These are phyloP conservation scores for Pangasius krempfi DNA, from an alignment of 2,797 vertebrate genomes.

Conservation along the genomic window DNA sequence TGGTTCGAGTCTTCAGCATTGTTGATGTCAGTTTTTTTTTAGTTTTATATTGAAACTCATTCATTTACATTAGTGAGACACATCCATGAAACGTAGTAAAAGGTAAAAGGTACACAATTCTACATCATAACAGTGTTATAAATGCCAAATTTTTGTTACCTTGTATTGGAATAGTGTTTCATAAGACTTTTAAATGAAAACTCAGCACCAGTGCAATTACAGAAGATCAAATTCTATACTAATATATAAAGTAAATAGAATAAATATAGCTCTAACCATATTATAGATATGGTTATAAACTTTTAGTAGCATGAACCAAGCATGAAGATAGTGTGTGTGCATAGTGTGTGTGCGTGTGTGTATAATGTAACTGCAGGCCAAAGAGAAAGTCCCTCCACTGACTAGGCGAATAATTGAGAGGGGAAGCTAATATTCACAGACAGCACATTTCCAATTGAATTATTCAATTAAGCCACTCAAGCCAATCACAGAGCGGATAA, in stretches of 20 bases:
- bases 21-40: too few species aligned
- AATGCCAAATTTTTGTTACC: too few species aligned
- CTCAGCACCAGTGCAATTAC: too few species aligned
- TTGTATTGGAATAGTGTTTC: too few species aligned
- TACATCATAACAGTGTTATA: too few species aligned
- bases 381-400: constrained; percentile 53
- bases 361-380: constrained; percentile 46
- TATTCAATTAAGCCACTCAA: constrained; percentile 67
- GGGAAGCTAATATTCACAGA: constrained; percentile 62
- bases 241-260: neutral
- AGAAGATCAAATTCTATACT: neutral
- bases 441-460: constrained; percentile 63
- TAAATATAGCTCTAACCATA: too few species aligned
- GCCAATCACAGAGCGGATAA: constrained; percentile 51
- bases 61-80: neutral
- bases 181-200: too few species aligned
- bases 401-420: constrained; percentile 23
- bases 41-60: neutral
- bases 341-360: constrained; percentile 10
- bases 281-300: neutral
- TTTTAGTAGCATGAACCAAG: neutral
- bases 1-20: too few species aligned
- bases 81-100: neutral
- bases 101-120: too few species aligned
- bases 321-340: neutral